Percentiles rank a stretch among this genome's conserved stretches.
These are phyloP conservation scores for Morone chrysops DNA, from an alignment of 2,113 vertebrate species.

Conservation along the genomic window DNA sequence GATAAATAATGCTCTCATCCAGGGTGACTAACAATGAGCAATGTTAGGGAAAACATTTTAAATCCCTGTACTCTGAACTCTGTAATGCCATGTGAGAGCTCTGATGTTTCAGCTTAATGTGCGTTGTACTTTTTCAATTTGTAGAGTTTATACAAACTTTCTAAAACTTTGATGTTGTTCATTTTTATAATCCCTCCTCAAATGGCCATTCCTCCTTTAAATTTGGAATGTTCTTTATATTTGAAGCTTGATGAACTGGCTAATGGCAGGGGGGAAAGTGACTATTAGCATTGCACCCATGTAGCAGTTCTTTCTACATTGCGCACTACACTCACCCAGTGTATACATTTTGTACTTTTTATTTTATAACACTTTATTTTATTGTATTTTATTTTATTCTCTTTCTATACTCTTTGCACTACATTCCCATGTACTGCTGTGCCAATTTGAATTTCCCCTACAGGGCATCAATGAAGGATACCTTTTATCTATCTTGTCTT, in stretches of 20 bases:
- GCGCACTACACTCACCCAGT: too few species aligned
- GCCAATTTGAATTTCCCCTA: too few species aligned
- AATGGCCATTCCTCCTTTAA: neutral
- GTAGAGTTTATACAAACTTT: neutral
- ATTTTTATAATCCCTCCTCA: neutral
- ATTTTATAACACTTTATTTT: too few species aligned
- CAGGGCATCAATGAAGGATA: too few species aligned
- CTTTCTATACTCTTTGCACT: too few species aligned
- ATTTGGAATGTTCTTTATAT: neutral
- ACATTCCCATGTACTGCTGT: too few species aligned
- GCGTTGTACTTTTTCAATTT: neutral
- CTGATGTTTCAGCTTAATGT: neutral
- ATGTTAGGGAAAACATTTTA: slow-evolving; percentile 3
- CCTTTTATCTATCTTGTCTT: too few species aligned
- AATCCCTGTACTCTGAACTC: neutral
- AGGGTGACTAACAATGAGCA: neutral
- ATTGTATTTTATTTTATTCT: too few species aligned
- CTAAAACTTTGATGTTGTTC: neutral
- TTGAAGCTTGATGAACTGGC: neutral
- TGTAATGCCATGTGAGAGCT: neutral
- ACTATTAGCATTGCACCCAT: neutral
- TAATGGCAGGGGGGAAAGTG: neutral
- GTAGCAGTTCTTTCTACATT: too few species aligned
- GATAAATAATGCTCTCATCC: slow-evolving; percentile 11
- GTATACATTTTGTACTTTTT: too few species aligned